phyloP scores from a whole-genome alignment of 2,113 vertebrate species.

The Todiramphus saurophagus region DNA sequence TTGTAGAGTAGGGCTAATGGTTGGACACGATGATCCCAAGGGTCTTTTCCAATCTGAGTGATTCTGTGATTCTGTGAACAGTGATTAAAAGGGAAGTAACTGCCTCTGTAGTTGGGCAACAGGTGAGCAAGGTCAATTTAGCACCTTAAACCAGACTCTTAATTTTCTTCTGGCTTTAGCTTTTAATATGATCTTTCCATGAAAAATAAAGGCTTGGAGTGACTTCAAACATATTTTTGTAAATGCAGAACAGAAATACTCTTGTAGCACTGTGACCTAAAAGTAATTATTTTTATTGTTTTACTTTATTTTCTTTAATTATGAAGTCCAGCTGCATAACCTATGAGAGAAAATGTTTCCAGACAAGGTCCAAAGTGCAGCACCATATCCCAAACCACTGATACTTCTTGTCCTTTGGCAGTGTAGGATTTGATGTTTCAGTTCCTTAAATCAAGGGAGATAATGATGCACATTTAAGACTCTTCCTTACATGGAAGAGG shows the following conservation, averaged over 20 bases:
- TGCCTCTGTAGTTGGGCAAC: neutral
- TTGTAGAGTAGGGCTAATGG: too few relatives aligned
- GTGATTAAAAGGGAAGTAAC: neutral
- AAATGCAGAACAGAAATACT: neutral
- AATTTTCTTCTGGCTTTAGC: neutral
- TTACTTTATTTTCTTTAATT: neutral
- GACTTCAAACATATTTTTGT: neutral
- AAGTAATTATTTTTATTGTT: neutral
- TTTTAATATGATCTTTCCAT: neutral
- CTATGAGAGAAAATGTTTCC: neutral
- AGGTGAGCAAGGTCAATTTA: neutral
- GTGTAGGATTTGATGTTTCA: too few relatives aligned
- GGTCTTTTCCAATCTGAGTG: too few relatives aligned
- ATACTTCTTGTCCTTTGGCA: neutral
- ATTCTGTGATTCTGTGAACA: too few relatives aligned
- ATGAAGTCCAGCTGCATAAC: neutral
- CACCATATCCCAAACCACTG: neutral
- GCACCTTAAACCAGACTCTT: neutral
- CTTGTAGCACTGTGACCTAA: neutral
- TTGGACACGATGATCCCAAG: too few relatives aligned
- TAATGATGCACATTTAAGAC: neutral
- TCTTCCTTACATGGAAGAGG: neutral
- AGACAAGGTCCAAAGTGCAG: constrained; percentile 1
- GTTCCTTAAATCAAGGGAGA: neutral
- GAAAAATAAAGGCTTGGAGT: neutral